Base-by-base conservation (phyloP, 2,113 vertebrate species). In the Synodontis membranacea region DNA sequence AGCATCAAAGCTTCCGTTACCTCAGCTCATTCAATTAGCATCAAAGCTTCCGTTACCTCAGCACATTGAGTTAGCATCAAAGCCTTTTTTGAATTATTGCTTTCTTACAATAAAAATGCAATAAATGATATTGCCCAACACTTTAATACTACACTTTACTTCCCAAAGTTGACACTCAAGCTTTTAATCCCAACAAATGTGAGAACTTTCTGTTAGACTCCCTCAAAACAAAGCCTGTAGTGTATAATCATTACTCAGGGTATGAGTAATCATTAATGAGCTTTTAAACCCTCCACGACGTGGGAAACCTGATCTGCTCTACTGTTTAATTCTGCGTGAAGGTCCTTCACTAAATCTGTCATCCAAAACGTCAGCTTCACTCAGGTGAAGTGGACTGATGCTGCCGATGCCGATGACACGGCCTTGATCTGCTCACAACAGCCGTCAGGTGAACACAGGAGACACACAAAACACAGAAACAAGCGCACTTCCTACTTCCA, bases 351-450 rank as follows among this genome's bases (percentile, higher is more conserved):
- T 70, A 60, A 21, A 14, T 66, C 88, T 62, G 82, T 56, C 66
- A 37, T 46, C 80, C 66, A 79, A 62, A 81, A 87, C 78, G 84
- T 76, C 60, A 85, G 83, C 48, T 46, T 88, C 89, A 75, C 48
- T 86, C 52, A 56, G 84, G 80, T 62, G 74, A 75, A 83, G 79
- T 8, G 11, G 86, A 90, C 86, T 86, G 2, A 50, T 52, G 90
- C 60, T 90, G 89, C 88, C 88, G 87, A 42, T 80, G 85, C 80
- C 83, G 15, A 87, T 79, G 88, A 58, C 83, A 52, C 23, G 31
- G 90, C 84, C 50, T 86, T 84, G 48, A 82, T 84, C 82, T 84
- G 50, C 31, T 78, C 82, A 82, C 58, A 62, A 56, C 72, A 58
- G 34, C 44, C 60, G 28, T 28, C 39, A 75, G 34, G 62, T 34